Percentiles rank a stretch among this genome's conserved stretches.
These are phyloP conservation scores for Listrodromus nycthemerus DNA, from an alignment of 2,888 invertebrate genomes.

Conservation along the genomic window DNA sequence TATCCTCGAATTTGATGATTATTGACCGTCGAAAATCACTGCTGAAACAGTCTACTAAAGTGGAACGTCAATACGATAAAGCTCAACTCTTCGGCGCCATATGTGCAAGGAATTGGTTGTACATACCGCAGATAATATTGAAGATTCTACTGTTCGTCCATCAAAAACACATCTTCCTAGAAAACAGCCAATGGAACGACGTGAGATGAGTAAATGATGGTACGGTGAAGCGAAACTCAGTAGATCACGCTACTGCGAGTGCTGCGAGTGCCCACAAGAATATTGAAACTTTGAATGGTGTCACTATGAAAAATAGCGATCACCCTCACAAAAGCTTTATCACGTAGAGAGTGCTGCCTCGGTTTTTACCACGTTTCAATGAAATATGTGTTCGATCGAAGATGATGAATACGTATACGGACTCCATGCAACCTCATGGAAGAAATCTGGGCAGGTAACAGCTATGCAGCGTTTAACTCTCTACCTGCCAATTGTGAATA, in stretches of 20 bases:
- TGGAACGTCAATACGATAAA: background rate
- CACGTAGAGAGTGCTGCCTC: conserved; percentile 21
- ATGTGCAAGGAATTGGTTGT: background rate
- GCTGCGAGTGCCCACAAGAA: conserved; percentile 20
- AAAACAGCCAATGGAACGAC: conserved; percentile 31
- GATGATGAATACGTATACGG: conserved; percentile 12
- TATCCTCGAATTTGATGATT: background rate
- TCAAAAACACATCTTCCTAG: conserved; percentile 34
- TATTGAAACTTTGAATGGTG: conserved; percentile 51
- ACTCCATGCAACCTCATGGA: background rate
- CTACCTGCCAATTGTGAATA: background rate
- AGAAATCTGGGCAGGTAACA: background rate
- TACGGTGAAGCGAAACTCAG: background rate
- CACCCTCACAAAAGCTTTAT: conserved; percentile 28
- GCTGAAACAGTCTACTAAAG: no score
- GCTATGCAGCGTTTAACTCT: background rate
- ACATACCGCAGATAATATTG: background rate
- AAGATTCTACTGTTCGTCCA: conserved; percentile 27
- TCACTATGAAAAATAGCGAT: conserved; percentile 56
- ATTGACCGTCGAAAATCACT: background rate
- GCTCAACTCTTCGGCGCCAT: background rate
- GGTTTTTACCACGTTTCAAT: conserved; percentile 16
- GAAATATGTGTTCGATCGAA: conserved; percentile 36
- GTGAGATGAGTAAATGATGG: conserved; percentile 33
- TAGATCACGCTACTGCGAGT: background rate